Conservation (phyloP, 2,888 invertebrate species). For the Plebejus melissa region DNA sequence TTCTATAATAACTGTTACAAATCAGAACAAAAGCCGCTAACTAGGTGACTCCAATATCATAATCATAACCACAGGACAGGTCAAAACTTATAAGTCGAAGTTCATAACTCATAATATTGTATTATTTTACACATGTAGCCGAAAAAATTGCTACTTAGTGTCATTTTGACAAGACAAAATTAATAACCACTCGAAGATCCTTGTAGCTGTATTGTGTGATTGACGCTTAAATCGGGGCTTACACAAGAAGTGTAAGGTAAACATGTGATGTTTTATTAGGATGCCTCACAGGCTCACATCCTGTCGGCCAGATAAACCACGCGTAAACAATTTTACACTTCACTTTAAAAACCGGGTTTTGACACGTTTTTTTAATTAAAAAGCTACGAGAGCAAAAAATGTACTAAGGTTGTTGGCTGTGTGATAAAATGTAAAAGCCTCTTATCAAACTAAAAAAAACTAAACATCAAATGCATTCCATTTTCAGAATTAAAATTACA, state of each 20-base stretch:
- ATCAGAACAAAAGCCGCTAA: no score
- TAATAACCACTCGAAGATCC: no score
- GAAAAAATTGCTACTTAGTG: no score
- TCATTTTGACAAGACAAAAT: background rate
- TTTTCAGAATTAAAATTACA: background rate
- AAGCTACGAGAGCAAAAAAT: background rate
- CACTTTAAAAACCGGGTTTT: background rate
- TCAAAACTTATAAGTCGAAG: no score
- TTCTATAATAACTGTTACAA: no score
- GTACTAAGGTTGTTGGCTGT: background rate
- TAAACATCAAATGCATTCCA: background rate
- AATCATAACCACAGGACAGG: no score
- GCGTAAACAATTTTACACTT: background rate
- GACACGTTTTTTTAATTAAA: background rate
- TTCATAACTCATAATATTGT: no score
- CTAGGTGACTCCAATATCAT: no score
- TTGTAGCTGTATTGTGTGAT: background rate
- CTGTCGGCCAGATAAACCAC: constrained; percentile 3
- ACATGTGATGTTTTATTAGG: constrained; percentile 12
- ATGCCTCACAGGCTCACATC: background rate
- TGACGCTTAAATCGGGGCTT: background rate
- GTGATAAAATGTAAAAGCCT: background rate
- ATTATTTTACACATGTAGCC: no score
- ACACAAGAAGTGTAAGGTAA: background rate
- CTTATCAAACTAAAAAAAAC: background rate